These are phyloP conservation scores for Archegozetes longisetosus DNA, from an alignment of 1,140 invertebrate species.

Conservation along the genomic window DNA sequence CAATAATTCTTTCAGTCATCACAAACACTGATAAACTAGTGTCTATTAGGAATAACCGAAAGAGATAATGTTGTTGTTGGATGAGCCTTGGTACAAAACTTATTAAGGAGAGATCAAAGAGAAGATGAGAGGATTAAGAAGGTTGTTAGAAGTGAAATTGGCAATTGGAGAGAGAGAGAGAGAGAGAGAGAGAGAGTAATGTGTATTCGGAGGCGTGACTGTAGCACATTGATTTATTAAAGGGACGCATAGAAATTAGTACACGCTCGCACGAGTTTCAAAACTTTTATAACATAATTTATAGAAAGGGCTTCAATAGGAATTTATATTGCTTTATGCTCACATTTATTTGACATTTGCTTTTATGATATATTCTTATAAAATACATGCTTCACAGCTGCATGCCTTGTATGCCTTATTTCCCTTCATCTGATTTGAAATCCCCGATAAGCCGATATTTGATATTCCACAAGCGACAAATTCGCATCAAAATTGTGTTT, in stretches of 20 bases:
- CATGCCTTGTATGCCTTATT: not conserved
- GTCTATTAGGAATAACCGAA: too few relatives aligned
- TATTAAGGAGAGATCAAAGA: not conserved
- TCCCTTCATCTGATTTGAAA: not conserved
- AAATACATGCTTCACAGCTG: not conserved
- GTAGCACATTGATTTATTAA: too few relatives aligned
- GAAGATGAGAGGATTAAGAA: not conserved
- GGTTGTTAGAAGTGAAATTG: not conserved
- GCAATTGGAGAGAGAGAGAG: not conserved
- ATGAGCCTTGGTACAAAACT: not conserved
- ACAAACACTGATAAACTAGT: too few relatives aligned
- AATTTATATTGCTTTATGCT: not conserved
- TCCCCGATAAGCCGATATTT: not conserved
- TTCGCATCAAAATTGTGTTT: not conserved
- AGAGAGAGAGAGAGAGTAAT: not conserved
- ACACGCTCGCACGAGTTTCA: not conserved
- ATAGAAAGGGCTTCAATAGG: not conserved
- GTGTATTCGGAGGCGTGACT: not conserved
- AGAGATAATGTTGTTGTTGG: too few relatives aligned
- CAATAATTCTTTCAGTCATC: too few relatives aligned
- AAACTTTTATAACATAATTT: not conserved
- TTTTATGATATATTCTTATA: not conserved
- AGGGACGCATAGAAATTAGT: not conserved
- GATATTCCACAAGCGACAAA: not conserved
- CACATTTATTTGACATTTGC: not conserved